Conservation (phyloP, 1,140 invertebrate species). For the Lordiphosa mommai region DNA sequence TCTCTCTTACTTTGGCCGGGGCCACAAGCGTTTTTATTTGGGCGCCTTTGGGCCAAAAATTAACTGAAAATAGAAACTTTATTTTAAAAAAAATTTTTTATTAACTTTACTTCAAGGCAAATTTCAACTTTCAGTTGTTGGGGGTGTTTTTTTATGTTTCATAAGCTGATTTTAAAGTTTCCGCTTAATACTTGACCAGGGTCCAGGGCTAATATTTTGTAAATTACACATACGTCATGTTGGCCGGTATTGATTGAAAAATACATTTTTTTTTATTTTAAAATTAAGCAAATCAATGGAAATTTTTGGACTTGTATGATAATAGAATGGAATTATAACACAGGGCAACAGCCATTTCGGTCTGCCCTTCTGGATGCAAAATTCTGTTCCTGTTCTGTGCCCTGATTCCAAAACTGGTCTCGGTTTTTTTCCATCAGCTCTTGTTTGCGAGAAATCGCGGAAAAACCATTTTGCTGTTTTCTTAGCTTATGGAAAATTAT, state of each 20-base stretch:
- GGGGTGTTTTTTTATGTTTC: not conserved
- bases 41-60: conserved; percentile 33
- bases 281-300: too few species aligned
- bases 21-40: conserved; percentile 32
- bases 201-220: too few species aligned
- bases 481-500: too few species aligned
- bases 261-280: not conserved
- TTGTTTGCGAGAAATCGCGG: too few species aligned
- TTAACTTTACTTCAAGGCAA: conserved; percentile 2
- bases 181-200: not conserved
- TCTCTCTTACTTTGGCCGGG: conserved; percentile 23
- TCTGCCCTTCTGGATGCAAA: too few species aligned
- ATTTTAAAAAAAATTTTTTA: conserved; percentile 1
- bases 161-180: not conserved
- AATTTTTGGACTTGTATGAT: too few species aligned
- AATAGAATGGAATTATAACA: too few species aligned
- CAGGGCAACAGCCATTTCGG: too few species aligned
- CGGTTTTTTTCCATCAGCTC: too few species aligned
- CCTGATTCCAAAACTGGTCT: too few species aligned
- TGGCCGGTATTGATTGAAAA: not conserved
- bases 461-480: too few species aligned
- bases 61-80: conserved; percentile 15
- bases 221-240: not conserved
- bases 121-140: not conserved
- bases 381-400: too few species aligned